Evolutionary conservation across 2,888 invertebrate genomes (phyloP), one percentile per base, ranked within the genome.

Genomic region (Urechis unicinctus): DNA sequence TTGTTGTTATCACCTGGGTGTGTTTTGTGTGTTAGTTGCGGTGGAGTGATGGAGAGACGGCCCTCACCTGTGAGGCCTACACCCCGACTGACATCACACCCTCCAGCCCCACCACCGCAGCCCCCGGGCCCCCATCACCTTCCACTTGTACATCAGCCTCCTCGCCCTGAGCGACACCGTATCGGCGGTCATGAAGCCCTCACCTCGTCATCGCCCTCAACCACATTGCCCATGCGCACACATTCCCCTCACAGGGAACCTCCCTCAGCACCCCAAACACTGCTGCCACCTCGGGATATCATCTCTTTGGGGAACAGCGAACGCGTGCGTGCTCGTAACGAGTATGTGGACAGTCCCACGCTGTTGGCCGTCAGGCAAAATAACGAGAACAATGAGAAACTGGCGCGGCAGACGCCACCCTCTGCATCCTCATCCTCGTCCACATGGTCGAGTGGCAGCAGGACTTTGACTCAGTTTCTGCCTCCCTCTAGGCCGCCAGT

Each of bases 341-440:
- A 56, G 29, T 56, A 56, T 24, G 56, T 56, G 21, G 56, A 56
- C 25, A 45, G 24, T n/a, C 56, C 56, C 1, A 31, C 56, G 28
- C 30, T 56, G 42, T n/a, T 17, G 13, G 45, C 22, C 45, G 45
- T 45, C 6, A 6, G 17, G 6, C 17, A 45, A 13, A 22, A 45
- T 21, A 45, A 45, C 22, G 45, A 45, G 17, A 22, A 45, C 45
- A 22, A 17, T 22, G 22, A 22, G 6, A 45, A 22, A 17, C 13
- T 13, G 6, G 22, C 45, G 22, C 13, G 13, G 6, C 13, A 9
- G 9, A 5, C 26, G 24, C 25, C 22, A 5, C 13, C 52, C 4
- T 44, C 52, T 6, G 24, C 47, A 13, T 4, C 9, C 5, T 22
- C 5, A 4, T 5, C 6, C 4, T 4, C 44, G 6, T 29, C 43